Conservation (phyloP, 1,140 invertebrate genomes). For the Marisa cornuarietis region DNA sequence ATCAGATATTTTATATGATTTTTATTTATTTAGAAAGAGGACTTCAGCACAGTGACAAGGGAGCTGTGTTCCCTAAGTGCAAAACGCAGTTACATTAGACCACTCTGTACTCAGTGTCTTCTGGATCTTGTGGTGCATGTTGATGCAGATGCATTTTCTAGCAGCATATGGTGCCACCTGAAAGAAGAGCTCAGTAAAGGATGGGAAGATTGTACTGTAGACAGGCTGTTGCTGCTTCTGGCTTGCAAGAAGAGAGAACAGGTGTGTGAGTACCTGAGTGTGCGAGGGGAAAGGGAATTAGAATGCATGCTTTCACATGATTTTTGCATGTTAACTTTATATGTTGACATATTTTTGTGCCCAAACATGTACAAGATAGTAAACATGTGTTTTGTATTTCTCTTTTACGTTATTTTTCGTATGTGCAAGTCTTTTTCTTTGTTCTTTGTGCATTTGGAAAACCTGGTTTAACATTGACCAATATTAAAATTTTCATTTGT, state of each 20-base stretch:
- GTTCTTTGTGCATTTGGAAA: no score
- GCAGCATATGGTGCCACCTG: constrained; percentile 31
- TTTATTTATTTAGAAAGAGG: constrained; percentile 9
- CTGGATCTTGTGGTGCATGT: constrained; percentile 28
- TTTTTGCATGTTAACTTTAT: no score
- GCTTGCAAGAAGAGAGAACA: constrained; percentile 24
- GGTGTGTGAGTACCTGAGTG: constrained; percentile 25
- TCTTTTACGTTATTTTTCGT: no score
- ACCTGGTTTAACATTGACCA: no score
- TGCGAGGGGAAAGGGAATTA: no score
- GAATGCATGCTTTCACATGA: no score
- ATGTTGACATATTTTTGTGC: no score
- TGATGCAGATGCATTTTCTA: constrained; percentile 20
- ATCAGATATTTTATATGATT: not conserved
- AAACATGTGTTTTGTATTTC: no score
- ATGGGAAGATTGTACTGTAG: constrained; percentile 36
- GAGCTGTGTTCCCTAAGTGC: constrained; percentile 24
- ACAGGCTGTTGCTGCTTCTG: constrained; percentile 34
- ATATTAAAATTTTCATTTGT: not conserved
- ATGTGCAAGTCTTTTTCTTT: no score
- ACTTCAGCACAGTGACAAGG: constrained; percentile 19
- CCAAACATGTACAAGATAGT: no score
- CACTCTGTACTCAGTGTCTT: constrained; percentile 24
- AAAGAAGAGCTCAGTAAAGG: constrained; percentile 24
- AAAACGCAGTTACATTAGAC: constrained; percentile 33